These are phyloP conservation scores for Tetragnatha versicolor DNA, from an alignment of 1,140 invertebrate genomes.

Conservation along the genomic window DNA sequence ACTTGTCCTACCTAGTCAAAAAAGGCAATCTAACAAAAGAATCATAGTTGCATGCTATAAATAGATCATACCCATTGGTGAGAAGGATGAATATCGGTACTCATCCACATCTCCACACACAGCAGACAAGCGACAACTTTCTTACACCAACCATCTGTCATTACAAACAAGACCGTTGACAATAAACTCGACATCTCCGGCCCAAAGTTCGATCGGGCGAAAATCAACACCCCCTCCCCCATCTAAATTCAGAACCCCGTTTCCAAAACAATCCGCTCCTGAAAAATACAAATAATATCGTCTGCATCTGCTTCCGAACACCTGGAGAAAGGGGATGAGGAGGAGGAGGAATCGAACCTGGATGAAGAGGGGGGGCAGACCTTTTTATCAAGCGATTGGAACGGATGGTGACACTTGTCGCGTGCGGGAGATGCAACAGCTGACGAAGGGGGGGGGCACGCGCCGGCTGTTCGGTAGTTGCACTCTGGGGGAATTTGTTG, in stretches of 20 bases:
- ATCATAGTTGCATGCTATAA: too few relatives aligned
- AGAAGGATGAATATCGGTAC: too few relatives aligned
- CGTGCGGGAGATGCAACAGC: constrained; percentile 8
- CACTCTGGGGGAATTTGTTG: background rate
- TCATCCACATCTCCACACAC: too few relatives aligned
- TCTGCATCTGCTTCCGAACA: constrained; percentile 30
- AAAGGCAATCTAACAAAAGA: too few relatives aligned
- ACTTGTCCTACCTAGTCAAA: too few relatives aligned
- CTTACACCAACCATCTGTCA: background rate
- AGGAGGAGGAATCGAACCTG: background rate
- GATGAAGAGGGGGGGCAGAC: background rate
- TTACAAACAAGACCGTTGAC: background rate
- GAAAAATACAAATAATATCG: background rate
- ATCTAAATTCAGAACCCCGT: background rate
- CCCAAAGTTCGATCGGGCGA: background rate
- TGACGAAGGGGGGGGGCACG: constrained; percentile 12
- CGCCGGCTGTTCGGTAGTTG: constrained; percentile 26
- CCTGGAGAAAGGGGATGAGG: background rate
- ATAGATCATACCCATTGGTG: too few relatives aligned
- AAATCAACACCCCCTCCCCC: background rate
- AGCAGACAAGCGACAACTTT: too few relatives aligned
- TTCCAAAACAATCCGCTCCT: background rate
- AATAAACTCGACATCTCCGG: background rate
- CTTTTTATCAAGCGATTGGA: background rate
- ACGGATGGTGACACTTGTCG: constrained; percentile 16